These are phyloP conservation scores for Sympetrum striolatum DNA, from an alignment of 2,888 invertebrate genomes.

Conservation along the genomic window DNA sequence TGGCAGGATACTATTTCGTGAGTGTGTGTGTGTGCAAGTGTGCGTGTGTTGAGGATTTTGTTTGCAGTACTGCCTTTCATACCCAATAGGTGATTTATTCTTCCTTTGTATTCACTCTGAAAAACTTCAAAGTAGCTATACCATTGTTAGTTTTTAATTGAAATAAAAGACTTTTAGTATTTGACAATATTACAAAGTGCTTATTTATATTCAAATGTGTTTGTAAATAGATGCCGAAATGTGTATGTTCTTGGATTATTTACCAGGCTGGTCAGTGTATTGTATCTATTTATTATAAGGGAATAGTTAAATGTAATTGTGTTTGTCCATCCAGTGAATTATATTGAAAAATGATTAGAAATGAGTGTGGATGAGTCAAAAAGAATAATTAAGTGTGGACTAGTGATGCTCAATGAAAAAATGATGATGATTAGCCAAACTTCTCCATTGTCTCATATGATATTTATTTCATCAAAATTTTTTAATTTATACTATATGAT, in stretches of 20 bases:
- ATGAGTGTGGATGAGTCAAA: conserved; percentile 11
- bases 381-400: conserved; percentile 3
- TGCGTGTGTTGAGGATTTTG: neutral
- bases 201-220: conserved; percentile 44
- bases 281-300: conserved; percentile 41
- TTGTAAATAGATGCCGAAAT: conserved; percentile 41
- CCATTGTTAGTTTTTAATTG: conserved; percentile 38
- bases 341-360: conserved; percentile 10
- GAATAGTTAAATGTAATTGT: conserved; percentile 28
- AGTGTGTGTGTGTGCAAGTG: neutral
- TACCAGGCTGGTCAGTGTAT: conserved; percentile 36
- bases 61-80: neutral
- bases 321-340: conserved; percentile 32
- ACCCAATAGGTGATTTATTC: neutral
- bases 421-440: neutral
- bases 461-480: conserved; percentile 28
- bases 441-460: neutral
- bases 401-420: conserved; percentile 36
- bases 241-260: conserved; percentile 22
- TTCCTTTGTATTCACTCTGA: neutral
- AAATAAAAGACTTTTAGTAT: conserved; percentile 40
- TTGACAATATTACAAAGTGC: conserved; percentile 45
- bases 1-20: neutral
- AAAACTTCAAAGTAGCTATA: conserved; percentile 1
- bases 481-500: neutral